Evolutionary conservation across 2,888 invertebrate genomes (phyloP).

Genomic region (Furcula furcula): DNA sequence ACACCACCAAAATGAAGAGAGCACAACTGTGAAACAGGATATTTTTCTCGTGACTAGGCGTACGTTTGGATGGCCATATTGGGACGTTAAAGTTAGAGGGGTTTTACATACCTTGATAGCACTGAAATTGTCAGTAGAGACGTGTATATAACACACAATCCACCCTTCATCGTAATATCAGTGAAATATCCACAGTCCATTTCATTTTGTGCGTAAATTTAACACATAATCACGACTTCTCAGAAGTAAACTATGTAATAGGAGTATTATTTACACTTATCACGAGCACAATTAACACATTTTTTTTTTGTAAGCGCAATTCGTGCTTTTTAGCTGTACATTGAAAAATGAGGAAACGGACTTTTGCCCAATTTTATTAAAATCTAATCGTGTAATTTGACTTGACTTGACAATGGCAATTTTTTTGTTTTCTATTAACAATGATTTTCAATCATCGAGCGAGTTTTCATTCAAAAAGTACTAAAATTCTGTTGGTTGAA

Average conservation of each 20-base stretch:
- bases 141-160: constrained; percentile 81
- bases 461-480: not conserved
- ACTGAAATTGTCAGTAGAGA: constrained; percentile 83
- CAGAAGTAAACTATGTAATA: constrained; percentile 31
- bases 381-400: constrained; percentile 48
- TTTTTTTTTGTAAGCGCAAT: too few species aligned
- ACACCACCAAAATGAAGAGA: constrained; percentile 81
- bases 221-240: constrained; percentile 60
- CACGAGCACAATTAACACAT: constrained; percentile 43
- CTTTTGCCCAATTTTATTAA: constrained; percentile 42
- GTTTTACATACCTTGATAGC: constrained; percentile 76
- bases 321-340: too few species aligned
- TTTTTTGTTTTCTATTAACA: constrained; percentile 25
- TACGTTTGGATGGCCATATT: not conserved
- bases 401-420: constrained; percentile 44
- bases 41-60: constrained; percentile 7
- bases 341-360: constrained; percentile 40
- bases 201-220: constrained; percentile 75
- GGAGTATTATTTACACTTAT: constrained; percentile 34
- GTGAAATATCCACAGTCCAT: constrained; percentile 71
- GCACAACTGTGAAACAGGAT: constrained; percentile 72
- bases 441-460: too few species aligned
- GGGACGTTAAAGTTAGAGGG: not conserved
- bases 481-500: constrained; percentile 40
- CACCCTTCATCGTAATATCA: constrained; percentile 83